phyloP scores from a whole-genome alignment of 2,797 vertebrate genomes.

The Anguilla megastoma region DNA sequence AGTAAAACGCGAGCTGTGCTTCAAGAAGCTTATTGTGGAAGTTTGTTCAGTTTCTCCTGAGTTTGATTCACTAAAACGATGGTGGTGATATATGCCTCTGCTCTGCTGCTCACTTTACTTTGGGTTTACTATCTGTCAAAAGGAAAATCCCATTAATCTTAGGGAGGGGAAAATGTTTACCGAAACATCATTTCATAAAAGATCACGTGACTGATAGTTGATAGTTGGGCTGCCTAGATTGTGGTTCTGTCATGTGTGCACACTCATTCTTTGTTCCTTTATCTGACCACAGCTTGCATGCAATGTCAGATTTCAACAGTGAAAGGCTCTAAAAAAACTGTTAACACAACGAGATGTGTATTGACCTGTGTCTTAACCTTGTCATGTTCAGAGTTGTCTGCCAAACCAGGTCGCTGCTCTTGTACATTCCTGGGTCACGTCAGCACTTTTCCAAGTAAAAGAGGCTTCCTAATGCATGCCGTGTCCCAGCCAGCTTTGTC shows the following conservation, averaged over 20 bases:
- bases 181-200: not conserved
- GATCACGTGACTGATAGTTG: conserved; percentile 31
- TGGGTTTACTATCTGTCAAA: not conserved
- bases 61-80: not conserved
- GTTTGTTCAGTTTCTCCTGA: not conserved
- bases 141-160: not conserved
- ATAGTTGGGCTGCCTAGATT: conserved; percentile 36
- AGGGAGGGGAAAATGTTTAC: conserved; percentile 29
- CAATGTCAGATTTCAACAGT: not conserved
- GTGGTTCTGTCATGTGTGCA: not conserved
- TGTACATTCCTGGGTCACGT: conserved; percentile 21
- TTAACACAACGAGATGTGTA: not conserved
- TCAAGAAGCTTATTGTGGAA: not conserved
- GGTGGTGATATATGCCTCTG: not conserved
- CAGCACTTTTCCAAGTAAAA: conserved; percentile 34
- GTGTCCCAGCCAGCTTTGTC: conserved; percentile 7
- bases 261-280: conserved; percentile 10
- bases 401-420: conserved; percentile 8
- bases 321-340: conserved; percentile 1
- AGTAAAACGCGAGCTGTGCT: not conserved
- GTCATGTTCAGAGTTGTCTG: not conserved
- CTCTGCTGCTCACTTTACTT: not conserved
- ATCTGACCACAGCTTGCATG: not conserved
- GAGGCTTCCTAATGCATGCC: not conserved
- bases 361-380: conserved; percentile 9